phyloP scores from a whole-genome alignment of 2,888 invertebrate species.

The Phalera bucephala region DNA sequence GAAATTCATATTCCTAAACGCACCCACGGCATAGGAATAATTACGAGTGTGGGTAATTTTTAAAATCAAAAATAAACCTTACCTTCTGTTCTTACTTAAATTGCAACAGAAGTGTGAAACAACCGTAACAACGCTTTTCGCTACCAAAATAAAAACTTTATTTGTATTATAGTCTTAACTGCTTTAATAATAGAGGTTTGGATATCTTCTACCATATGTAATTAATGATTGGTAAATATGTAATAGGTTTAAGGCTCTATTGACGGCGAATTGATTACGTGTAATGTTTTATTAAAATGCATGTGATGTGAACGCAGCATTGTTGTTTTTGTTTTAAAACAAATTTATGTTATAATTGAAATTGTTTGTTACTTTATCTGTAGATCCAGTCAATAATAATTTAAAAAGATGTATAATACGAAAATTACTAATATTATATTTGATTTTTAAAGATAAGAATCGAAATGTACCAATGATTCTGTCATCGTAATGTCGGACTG shows the following conservation, averaged over 20 bases:
- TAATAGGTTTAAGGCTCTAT: slow-evolving; percentile 22
- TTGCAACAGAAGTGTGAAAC: slow-evolving; percentile 8
- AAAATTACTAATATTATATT: too few relatives aligned
- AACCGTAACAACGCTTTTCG: slow-evolving; percentile 10
- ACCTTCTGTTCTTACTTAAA: background rate
- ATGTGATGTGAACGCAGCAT: slow-evolving; percentile 16
- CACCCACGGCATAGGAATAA: too few relatives aligned
- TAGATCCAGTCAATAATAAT: too few relatives aligned
- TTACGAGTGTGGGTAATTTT: too few relatives aligned
- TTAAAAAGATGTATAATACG: too few relatives aligned
- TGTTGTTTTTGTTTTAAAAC: slow-evolving; percentile 24
- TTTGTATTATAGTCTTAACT: background rate
- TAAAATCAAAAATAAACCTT: too few relatives aligned
- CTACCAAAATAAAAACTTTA: background rate
- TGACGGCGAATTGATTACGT: slow-evolving; percentile 28
- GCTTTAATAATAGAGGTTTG: background rate
- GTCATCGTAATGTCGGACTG: too few relatives aligned
- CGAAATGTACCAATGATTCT: too few relatives aligned
- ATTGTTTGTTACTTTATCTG: slow-evolving; percentile 7
- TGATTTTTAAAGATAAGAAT: too few relatives aligned
- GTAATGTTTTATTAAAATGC: slow-evolving; percentile 32
- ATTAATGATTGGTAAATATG: background rate
- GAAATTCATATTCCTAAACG: too few relatives aligned
- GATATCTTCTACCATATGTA: background rate
- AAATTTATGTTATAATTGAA: slow-evolving; percentile 19